These are phyloP conservation scores for Tortricodes alternella DNA, from an alignment of 2,888 invertebrate genomes.

Conservation along the genomic window DNA sequence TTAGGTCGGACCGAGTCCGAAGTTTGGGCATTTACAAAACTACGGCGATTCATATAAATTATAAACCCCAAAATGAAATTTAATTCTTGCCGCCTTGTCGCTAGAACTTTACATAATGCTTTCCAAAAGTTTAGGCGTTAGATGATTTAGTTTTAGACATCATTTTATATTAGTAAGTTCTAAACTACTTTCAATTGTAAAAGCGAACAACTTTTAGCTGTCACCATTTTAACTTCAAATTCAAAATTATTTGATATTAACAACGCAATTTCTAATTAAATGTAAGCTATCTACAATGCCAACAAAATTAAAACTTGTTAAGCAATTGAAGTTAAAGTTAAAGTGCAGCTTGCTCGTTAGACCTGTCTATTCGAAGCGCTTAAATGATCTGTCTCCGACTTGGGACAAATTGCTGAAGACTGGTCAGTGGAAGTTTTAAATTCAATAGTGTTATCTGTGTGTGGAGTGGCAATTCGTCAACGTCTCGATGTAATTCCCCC, in stretches of 20 bases:
- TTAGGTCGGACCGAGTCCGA: constrained; percentile 53
- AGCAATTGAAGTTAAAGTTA: neutral
- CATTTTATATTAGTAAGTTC: no score
- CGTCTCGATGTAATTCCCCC: constrained; percentile 76
- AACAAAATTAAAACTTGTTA: neutral
- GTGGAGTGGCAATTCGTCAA: constrained; percentile 75
- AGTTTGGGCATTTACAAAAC: constrained; percentile 63
- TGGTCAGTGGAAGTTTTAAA: constrained; percentile 59
- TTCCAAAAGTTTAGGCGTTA: constrained; percentile 17
- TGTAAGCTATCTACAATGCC: neutral
- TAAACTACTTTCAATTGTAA: no score
- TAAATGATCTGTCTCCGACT: constrained; percentile 25
- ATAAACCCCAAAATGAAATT: constrained; percentile 63
- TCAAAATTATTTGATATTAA: no score
- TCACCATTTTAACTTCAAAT: no score
- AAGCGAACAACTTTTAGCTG: no score
- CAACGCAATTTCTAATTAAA: neutral
- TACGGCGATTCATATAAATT: constrained; percentile 64
- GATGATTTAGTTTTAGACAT: constrained; percentile 4
- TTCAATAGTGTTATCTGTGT: constrained; percentile 70
- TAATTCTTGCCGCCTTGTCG: constrained; percentile 54
- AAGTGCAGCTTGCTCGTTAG: neutral
- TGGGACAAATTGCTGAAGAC: constrained; percentile 32
- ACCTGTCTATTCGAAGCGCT: neutral
- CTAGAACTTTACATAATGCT: constrained; percentile 33